Base-by-base conservation (phyloP, 2,797 vertebrate genomes). In the Scyliorhinus canicula region DNA sequence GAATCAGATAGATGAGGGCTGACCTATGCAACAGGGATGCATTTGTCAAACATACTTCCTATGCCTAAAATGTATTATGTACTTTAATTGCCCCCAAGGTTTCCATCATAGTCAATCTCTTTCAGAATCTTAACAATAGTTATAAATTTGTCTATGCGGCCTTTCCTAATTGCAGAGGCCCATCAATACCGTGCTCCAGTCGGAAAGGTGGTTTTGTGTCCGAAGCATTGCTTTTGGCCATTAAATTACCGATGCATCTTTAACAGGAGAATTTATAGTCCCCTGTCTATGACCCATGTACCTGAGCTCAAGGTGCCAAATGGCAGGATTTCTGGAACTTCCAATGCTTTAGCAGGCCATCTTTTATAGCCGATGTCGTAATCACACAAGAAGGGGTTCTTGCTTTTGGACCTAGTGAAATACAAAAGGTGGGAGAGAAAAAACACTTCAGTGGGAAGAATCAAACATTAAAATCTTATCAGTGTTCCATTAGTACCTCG, bases 301-400 rank as follows among this genome's bases (percentile, higher is more conserved):
- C 93, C 93, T 69, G 93, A 19, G 65, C 28, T 74, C 93, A 94
- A 52, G 6, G 47, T 71, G 65, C 65, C 67, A 74, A 94, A 94
- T 55, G 93, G 93, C 44, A 74, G 47, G 28, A 69, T 74, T 71
- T 94, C 67, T 94, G 67, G 63, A 50, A 71, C 65, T 6, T 67
- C 16, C 47, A 50, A 52, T 31, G 0, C 2, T 31, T 74, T 55
- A 71, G 44, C 65, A 52, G 93, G 93, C 93, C 65, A 69, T 16
- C 50, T 74, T 69, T n/a, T 94, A 65, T 71, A 26, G 47, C 5
- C 7, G 67, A 94, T 94, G 65, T 94, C 93, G 7, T 67, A 94
- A 44, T 35, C 21, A 55, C 93, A 94, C 67, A 94, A 74, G 47
- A 94, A 94, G 3, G 93, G 93, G 28, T 52, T 71, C 50, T 21